Percentiles rank a stretch among this genome's conserved stretches.
Conservation (phyloP, 2,888 invertebrate genomes). For the Sesia apiformis region DNA sequence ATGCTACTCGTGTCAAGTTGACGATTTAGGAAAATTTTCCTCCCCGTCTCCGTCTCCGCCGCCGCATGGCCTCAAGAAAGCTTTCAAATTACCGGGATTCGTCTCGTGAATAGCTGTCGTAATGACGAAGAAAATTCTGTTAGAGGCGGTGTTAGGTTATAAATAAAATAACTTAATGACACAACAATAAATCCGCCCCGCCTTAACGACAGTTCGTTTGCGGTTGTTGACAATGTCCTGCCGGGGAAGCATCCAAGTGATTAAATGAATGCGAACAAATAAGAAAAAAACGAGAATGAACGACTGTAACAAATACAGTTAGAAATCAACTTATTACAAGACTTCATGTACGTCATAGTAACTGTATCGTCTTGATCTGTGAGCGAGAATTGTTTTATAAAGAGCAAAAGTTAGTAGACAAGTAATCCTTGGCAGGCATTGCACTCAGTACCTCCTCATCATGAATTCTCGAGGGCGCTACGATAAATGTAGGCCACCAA, state of each 20-base stretch:
- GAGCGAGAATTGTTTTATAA: slow-evolving; percentile 13
- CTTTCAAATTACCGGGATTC: slow-evolving; percentile 60
- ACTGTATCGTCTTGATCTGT: not conserved
- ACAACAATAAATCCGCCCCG: slow-evolving; percentile 22
- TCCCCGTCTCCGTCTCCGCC: slow-evolving; percentile 21
- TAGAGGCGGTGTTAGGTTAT: slow-evolving; percentile 34
- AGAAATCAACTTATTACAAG: not conserved
- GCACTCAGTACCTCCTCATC: slow-evolving; percentile 59
- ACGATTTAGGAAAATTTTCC: slow-evolving; percentile 57
- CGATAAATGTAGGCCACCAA: slow-evolving; percentile 70
- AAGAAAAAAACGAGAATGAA: not conserved
- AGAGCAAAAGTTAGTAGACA: slow-evolving; percentile 46
- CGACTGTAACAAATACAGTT: not conserved
- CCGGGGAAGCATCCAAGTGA: too few relatives aligned
- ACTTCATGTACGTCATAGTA: not conserved
- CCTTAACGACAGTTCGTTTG: slow-evolving; percentile 4
- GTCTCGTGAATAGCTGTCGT: slow-evolving; percentile 47
- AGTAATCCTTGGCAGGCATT: slow-evolving; percentile 53
- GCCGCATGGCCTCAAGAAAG: slow-evolving; percentile 33
- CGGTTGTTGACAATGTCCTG: not conserved
- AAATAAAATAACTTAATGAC: slow-evolving; percentile 44
- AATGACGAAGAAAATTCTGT: slow-evolving; percentile 47
- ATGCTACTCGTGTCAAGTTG: slow-evolving; percentile 50
- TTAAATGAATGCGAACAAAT: too few relatives aligned
- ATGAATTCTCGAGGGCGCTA: slow-evolving; percentile 62